Conservation (phyloP, 2,888 invertebrate genomes). For the Melanophora roralis region DNA sequence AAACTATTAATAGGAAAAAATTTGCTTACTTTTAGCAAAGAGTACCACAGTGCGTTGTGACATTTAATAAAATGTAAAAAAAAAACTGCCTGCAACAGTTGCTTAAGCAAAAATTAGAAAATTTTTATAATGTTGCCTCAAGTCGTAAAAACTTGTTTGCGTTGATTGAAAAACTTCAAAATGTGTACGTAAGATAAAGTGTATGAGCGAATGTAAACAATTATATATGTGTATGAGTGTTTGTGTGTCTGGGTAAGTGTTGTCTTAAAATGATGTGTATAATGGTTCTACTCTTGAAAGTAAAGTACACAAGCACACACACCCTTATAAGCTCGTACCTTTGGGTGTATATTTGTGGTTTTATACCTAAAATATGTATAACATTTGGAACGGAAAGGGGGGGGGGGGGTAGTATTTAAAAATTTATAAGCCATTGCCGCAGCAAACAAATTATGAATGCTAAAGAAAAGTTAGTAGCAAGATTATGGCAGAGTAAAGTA, state of each 20-base stretch:
- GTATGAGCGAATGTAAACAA: too few relatives aligned
- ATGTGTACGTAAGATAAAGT: not conserved
- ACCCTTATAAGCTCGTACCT: not conserved
- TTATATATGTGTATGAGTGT: not conserved
- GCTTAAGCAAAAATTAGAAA: constrained; percentile 29
- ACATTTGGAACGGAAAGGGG: too few relatives aligned
- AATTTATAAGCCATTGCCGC: constrained; percentile 39
- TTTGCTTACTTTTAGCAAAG: too few relatives aligned
- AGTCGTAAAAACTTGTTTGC: constrained; percentile 60
- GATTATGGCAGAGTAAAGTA: not conserved
- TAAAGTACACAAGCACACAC: not conserved
- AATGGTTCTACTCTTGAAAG: constrained; percentile 7
- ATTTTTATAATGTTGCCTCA: constrained; percentile 51
- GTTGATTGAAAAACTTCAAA: constrained; percentile 62
- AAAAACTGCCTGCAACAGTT: constrained; percentile 25
- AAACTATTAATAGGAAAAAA: too few relatives aligned
- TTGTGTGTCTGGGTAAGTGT: not conserved
- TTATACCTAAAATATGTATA: constrained; percentile 49
- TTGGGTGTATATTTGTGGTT: constrained; percentile 13
- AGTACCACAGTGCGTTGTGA: too few relatives aligned
- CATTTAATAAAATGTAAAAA: not conserved
- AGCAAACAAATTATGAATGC: not conserved
- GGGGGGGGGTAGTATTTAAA: constrained; percentile 40
- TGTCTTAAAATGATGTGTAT: constrained; percentile 9
- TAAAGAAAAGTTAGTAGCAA: not conserved